Base-by-base conservation (phyloP, 1,140 invertebrate species). In the Aphidius gifuensis region DNA sequence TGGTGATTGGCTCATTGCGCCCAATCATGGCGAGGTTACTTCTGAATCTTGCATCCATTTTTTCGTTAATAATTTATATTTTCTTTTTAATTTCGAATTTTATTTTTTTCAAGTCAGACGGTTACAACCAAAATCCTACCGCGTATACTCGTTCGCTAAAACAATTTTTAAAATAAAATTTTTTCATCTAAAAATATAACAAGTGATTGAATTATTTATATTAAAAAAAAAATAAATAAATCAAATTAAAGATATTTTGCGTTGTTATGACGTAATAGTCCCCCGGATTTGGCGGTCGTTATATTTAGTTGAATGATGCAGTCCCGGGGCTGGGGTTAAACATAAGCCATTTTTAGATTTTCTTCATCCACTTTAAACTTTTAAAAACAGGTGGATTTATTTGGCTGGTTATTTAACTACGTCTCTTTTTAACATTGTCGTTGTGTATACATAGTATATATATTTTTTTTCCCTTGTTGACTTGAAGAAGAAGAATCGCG, bases 21-120 rank as follows among this genome's bases (percentile, higher is more conserved):
- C 91, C 90, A 81, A 94, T 93, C 89, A 93, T 93, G 84, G 93
- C 91, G 81, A 94, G 87, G 84, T 92, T 91, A 82, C 83, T 91
- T 85, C 89, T 92, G 85, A 92, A 91, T 89, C 92, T 90, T 85
- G 87, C 91, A 85, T 85, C 85, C 85, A 85, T 84, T 83, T 42
- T 43, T 81, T 82, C 83, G 78, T 79, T 82, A 73, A 80, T 77
- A 75, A 78, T 69, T 76, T 57, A 16, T 48, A 43, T 16, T 58
- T 50, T 16, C 2, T 38, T 38, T 16, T 58, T 50, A 44, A 51
- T 47, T 63, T 53, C 48, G 45, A 50, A 50, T 3, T 55, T 42
- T 55, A 38, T 38, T 42, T n/a, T 42, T 55, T 44, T 44, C 2
- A n/a, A 38, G 53, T 55, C 39, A 55, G 53, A 55, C 23, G 53